These are phyloP conservation scores for Pollenia angustigena DNA, from an alignment of 2,888 invertebrate genomes.

Conservation along the genomic window DNA sequence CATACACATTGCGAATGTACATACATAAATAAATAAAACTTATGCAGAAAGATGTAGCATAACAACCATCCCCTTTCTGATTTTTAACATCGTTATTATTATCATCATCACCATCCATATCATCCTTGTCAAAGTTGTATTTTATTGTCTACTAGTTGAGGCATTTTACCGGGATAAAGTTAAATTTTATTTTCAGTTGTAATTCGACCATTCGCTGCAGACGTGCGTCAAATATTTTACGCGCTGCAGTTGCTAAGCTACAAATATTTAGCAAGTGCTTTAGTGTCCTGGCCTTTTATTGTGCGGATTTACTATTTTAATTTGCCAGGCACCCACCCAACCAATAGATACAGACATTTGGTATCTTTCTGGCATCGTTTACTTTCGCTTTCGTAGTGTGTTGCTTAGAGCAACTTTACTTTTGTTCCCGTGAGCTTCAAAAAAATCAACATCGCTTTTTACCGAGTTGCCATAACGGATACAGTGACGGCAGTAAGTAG, in stretches of 20 bases:
- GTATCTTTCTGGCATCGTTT: constrained; percentile 75
- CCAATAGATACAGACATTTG: background rate
- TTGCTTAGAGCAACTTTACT: constrained; percentile 74
- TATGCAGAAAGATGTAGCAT: constrained; percentile 13
- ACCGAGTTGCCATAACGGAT: constrained; percentile 67
- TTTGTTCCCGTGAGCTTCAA: constrained; percentile 61
- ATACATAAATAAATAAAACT: background rate
- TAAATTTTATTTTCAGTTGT: constrained; percentile 85
- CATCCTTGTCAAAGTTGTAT: constrained; percentile 58
- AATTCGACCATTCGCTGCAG: constrained; percentile 84
- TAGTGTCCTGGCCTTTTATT: constrained; percentile 39
- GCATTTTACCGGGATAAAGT: constrained; percentile 85
- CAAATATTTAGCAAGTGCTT: constrained; percentile 59
- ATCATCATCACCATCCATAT: constrained; percentile 51
- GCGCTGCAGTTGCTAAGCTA: constrained; percentile 71
- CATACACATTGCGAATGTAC: background rate
- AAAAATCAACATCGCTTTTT: constrained; percentile 39
- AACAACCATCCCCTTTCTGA: constrained; percentile 58
- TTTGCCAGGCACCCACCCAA: constrained; percentile 3
- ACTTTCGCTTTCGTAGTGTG: constrained; percentile 80
- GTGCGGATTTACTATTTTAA: constrained; percentile 30
- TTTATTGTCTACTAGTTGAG: constrained; percentile 76
- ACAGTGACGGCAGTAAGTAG: constrained; percentile 34
- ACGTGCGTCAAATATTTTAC: constrained; percentile 74
- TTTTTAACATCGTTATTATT: constrained; percentile 47